Base-by-base conservation (phyloP, 2,888 invertebrate genomes). In the Oxytorus armatus region DNA sequence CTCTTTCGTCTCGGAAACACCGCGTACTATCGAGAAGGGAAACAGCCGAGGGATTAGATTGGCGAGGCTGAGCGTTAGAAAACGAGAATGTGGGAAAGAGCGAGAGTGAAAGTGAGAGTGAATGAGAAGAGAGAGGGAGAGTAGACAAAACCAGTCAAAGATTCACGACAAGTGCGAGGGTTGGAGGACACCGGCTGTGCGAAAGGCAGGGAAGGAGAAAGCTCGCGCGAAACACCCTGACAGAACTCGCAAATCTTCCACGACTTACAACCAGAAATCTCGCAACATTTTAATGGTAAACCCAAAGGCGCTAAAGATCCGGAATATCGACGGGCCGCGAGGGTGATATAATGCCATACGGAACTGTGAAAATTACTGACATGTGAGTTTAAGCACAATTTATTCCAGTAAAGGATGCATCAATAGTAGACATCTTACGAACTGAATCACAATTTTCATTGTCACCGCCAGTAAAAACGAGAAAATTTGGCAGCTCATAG, bases 151-250 rank as follows among this genome's bases (percentile, higher is more conserved):
- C 61, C 73, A 53, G 53, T 51, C 18, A 63, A 74, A 66, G 68
- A 78, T 74, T 68, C 73, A 73, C 66, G 72, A 59, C 47, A 75
- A 59, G 29, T 39, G 57, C 33, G 63, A 73, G 55, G 53, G 44
- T 21, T 74, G 42, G 25, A 73, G 55, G 44, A 68, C 74, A 55
- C 73, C 63, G 68, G 61, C 47, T 78, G 68, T 69, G 25, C 68
- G 61, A 92, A 84, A 93, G 92, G 57, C 94, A 91, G 33, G 76
- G 39, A 18, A 47, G 29, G 42, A 44, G 16, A 68, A 49, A 47
- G 23, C 65, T 68, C 42, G n/a, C 53, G 4, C 25, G 8, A 63
- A 59, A 75, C 42, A 66, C 66, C 75, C 79, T 33, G 33, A 55
- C 55, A 29, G 16, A 70, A 66, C 77, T 73, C 66, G 47, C 59